phyloP scores from a whole-genome alignment of 2,113 vertebrate species.

The Felis chaus region DNA sequence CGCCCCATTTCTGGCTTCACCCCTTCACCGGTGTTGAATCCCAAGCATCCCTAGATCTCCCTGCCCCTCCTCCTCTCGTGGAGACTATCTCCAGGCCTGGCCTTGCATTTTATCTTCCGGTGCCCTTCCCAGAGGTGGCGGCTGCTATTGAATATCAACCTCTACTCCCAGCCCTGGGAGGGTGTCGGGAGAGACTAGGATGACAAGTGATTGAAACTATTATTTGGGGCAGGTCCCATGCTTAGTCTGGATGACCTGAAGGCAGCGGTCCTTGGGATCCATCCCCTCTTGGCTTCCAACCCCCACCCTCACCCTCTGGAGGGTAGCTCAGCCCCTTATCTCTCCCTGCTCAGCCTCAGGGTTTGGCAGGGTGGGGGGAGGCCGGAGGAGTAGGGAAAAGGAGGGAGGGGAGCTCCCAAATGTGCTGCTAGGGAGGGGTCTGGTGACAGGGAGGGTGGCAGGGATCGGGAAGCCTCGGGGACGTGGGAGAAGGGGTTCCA shows the following conservation, averaged over 20 bases:
- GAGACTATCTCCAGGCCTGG: not conserved
- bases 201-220: not conserved
- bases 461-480: not conserved
- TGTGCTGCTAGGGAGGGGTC: not conserved
- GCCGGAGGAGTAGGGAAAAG: not conserved
- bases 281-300: not conserved
- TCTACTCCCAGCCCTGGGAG: not conserved
- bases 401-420: not conserved
- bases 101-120: not conserved
- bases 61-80: accelerated
- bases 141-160: not conserved
- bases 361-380: not conserved
- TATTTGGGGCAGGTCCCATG: not conserved
- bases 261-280: not conserved
- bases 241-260: not conserved
- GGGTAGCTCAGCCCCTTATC: not conserved
- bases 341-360: not conserved
- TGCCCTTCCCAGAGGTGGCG: not conserved
- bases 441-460: not conserved
- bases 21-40: not conserved
- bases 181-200: not conserved
- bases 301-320: not conserved
- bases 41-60: not conserved
- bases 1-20: constrained; percentile 9
- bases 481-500: not conserved